These are phyloP conservation scores for Heteromurus nitidus DNA, from an alignment of 2,888 invertebrate species.

Conservation along the genomic window DNA sequence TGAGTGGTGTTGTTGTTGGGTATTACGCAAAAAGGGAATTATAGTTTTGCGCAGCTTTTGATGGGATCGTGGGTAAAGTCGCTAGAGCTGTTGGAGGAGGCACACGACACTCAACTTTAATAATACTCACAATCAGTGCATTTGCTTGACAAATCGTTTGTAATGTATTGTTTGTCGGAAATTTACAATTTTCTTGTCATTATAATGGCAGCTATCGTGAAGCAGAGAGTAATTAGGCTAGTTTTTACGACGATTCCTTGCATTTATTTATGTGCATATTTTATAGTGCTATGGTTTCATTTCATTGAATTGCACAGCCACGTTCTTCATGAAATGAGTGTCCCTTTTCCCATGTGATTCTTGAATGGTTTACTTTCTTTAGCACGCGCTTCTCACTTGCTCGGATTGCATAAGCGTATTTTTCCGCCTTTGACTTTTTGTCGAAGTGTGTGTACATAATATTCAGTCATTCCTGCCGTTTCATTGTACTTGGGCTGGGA, in stretches of 20 bases:
- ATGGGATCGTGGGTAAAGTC: too few relatives aligned
- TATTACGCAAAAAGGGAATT: too few relatives aligned
- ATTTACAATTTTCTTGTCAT: constrained; percentile 52
- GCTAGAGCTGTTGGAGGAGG: too few relatives aligned
- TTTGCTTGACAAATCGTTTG: constrained; percentile 31
- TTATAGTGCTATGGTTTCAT: constrained; percentile 11
- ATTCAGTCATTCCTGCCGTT: background rate
- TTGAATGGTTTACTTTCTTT: background rate
- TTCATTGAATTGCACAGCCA: constrained; percentile 8
- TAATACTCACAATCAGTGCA: too few relatives aligned
- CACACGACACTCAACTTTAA: too few relatives aligned
- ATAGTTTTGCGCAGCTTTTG: too few relatives aligned
- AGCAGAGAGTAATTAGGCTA: constrained; percentile 22
- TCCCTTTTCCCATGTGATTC: constrained; percentile 26
- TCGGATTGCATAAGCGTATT: constrained; percentile 37
- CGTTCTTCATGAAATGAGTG: background rate
- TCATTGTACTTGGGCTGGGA: background rate
- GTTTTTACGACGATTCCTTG: constrained; percentile 9
- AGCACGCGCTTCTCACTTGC: constrained; percentile 15
- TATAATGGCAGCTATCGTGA: background rate
- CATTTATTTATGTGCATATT: constrained; percentile 7
- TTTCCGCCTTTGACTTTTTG: constrained; percentile 43
- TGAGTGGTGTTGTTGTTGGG: too few relatives aligned
- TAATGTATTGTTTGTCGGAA: constrained; percentile 51
- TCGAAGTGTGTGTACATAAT: background rate